Evolutionary conservation across 2,113 vertebrate genomes (phyloP), one percentile per base, ranked within the genome.

Genomic region (Felis chaus): DNA sequence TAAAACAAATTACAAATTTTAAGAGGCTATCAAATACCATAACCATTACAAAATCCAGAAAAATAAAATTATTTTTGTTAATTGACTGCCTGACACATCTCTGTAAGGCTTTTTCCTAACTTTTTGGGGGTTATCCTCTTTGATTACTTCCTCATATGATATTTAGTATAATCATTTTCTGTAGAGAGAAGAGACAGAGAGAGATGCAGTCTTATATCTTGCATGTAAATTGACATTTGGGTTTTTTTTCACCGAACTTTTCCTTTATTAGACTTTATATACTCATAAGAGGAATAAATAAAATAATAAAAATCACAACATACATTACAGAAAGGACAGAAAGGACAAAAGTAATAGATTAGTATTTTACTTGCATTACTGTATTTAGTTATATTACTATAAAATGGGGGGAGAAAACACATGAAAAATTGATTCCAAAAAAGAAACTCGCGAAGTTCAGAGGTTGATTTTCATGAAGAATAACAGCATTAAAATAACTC

Each of bases 231-330:
- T 61, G 29, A 69, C 53, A 68, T 65, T 71, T 92, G 45, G 7
- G 21, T 4, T 6, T 55, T 93, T 15, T 65, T 57, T 84, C 41
- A 93, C 90, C 39, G 16, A 76, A 48, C 50, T 57, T 63, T 85
- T 73, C 53, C 7, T 33, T 86, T 74, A 41, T 84, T 95, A 93
- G 78, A 80, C 31, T 78, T 76, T 27, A 39, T 39, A 55, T 48
- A 73, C 31, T 73, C 31, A 84, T 27, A 7, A 31, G 27, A 79
- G 68, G 27, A 81, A 95, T 87, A 73, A 74, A 90, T 73, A 89
- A 84, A 96, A 78, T 80, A 89, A 71, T 84, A 84, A 94, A 96
- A 92, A 53, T 55, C 6, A 85, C 29, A 53, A 80, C 66, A 73
- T 68, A 36, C 21, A 41, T 81, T 57, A 36, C 16, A 53, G 11